A percentile compares a stretch with the other conserved stretches of the same genome.
Evolutionary conservation across 2,113 vertebrate genomes (phyloP).

Genomic region (Engraulis encrasicolus): DNA sequence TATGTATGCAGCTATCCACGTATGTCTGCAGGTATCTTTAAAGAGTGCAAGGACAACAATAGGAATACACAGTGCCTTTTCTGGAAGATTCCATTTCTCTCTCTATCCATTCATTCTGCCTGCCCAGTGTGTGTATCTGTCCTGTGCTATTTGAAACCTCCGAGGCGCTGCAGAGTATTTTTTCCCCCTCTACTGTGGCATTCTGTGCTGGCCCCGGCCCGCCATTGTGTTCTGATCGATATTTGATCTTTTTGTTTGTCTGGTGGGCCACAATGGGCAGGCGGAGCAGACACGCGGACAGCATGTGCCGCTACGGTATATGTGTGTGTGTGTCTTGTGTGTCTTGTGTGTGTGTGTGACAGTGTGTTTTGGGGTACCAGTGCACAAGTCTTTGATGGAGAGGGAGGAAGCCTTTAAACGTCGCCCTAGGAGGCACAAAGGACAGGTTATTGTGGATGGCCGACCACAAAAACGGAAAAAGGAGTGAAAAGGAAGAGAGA

Average conservation of each 20-base stretch:
- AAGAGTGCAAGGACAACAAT: too few relatives aligned
- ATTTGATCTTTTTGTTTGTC: conserved; percentile 63
- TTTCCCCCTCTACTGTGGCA: conserved; percentile 40
- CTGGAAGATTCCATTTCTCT: conserved; percentile 22
- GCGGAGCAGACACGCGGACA: conserved; percentile 49
- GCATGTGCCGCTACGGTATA: conserved; percentile 32
- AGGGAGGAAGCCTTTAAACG: conserved; percentile 55
- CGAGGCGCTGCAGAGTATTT: conserved; percentile 43
- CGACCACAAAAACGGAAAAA: conserved; percentile 36
- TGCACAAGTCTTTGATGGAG: conserved; percentile 37
- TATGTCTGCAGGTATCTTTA: too few relatives aligned
- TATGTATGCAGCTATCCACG: too few relatives aligned
- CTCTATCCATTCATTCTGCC: neutral
- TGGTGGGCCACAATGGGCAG: conserved; percentile 51
- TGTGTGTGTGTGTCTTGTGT: too few relatives aligned
- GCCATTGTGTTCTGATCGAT: conserved; percentile 63
- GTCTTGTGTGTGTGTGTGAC: too few relatives aligned
- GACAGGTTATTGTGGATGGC: conserved; percentile 37
- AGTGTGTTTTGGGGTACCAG: conserved; percentile 39
- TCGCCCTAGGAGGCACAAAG: conserved; percentile 46
- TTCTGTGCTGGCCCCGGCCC: conserved; percentile 61
- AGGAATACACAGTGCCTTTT: neutral
- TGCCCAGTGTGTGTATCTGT: conserved; percentile 51
- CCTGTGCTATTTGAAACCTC: conserved; percentile 49
- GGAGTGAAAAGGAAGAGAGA: conserved; percentile 34